Evolutionary conservation across 2,888 invertebrate species (phyloP).

Genomic region (Elegia similella): DNA sequence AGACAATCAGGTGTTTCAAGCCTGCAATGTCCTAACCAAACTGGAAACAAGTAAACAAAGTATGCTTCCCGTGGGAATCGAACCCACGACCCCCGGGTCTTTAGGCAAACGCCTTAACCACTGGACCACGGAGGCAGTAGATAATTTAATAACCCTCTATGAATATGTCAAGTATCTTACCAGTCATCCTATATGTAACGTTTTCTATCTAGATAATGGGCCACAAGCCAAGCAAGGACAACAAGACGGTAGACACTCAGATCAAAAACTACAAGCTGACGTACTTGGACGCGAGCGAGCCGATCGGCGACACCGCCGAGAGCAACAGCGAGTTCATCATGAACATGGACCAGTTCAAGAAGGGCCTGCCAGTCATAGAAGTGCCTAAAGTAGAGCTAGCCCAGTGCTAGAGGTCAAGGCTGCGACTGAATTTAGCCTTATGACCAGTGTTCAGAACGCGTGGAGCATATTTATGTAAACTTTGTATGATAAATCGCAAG

Average conservation of each 20-base stretch:
- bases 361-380: slow-evolving; percentile 42
- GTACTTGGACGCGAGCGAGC: slow-evolving; percentile 47
- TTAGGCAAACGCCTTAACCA: too few species aligned
- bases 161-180: too few species aligned
- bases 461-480: neutral
- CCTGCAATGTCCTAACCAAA: too few species aligned
- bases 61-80: too few species aligned
- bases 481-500: too few species aligned
- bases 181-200: neutral
- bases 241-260: slow-evolving; percentile 18
- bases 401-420: slow-evolving; percentile 43
- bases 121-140: too few species aligned
- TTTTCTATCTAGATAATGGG: slow-evolving; percentile 54
- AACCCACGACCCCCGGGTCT: too few species aligned
- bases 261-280: slow-evolving; percentile 44
- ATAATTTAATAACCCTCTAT: too few species aligned
- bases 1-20: too few species aligned
- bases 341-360: slow-evolving; percentile 50
- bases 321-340: slow-evolving; percentile 50
- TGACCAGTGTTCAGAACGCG: neutral
- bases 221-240: slow-evolving; percentile 43
- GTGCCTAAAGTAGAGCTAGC: slow-evolving; percentile 48
- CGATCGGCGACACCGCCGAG: slow-evolving; percentile 47
- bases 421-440: neutral
- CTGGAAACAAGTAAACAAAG: too few species aligned